These are phyloP conservation scores for Aphelocoma californica DNA, from an alignment of 2,797 vertebrate species.

Conservation along the genomic window DNA sequence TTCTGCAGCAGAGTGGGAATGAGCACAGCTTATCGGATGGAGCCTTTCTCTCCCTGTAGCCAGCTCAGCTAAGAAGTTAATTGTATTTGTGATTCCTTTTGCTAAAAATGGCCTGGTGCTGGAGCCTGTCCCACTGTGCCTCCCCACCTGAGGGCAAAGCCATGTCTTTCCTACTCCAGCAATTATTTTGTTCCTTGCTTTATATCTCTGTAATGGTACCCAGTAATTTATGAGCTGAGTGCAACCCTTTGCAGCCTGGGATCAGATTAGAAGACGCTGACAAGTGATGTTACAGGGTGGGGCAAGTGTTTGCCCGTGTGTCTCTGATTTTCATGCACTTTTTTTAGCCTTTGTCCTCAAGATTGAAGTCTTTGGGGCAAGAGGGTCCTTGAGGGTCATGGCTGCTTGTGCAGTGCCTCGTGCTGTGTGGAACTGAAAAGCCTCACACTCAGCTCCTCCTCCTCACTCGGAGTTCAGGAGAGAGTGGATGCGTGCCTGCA, in stretches of 20 bases:
- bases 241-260: background rate
- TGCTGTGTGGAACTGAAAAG: background rate
- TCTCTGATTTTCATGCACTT: background rate
- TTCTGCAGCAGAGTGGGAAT: background rate
- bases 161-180: background rate
- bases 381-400: background rate
- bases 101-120: slow-evolving; percentile 1
- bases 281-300: background rate
- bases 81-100: slow-evolving; percentile 21
- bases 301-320: background rate
- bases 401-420: background rate
- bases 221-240: slow-evolving; percentile 12
- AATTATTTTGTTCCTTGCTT: slow-evolving; percentile 26
- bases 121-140: background rate
- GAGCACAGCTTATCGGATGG: background rate
- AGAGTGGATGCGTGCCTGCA: background rate
- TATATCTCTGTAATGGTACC: background rate
- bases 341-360: background rate
- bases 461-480: background rate
- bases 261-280: slow-evolving; percentile 46
- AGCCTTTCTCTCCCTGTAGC: background rate
- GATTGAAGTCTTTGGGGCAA: background rate
- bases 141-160: background rate
- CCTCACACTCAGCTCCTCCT: background rate
- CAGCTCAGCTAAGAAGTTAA: slow-evolving; percentile 19